phyloP scores from a whole-genome alignment of 1,140 invertebrate species.

The Mactra quadrangularis region DNA sequence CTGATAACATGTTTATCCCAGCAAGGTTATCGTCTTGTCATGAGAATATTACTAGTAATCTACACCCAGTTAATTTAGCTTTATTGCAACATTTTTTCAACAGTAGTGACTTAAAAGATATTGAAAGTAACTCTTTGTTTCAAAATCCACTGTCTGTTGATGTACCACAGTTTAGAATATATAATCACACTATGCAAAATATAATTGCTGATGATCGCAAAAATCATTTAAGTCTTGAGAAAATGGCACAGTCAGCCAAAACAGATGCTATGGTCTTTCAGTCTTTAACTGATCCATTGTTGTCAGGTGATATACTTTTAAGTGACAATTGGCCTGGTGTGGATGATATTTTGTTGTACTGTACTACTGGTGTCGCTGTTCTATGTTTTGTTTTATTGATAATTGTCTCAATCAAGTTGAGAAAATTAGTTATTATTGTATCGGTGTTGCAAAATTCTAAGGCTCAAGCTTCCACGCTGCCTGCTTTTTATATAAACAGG shows the following conservation, averaged over 20 bases:
- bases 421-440: not conserved
- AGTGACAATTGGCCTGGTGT: not conserved
- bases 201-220: conserved; percentile 34
- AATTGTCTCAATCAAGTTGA: not conserved
- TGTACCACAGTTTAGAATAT: conserved; percentile 28
- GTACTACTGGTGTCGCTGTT: not conserved
- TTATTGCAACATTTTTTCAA: conserved; percentile 30
- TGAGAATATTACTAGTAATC: not conserved
- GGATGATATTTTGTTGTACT: not conserved
- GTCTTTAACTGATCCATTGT: conserved; percentile 22
- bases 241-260: conserved; percentile 15
- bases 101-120: not conserved
- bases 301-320: not conserved
- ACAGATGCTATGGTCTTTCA: not conserved
- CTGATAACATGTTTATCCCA: not conserved
- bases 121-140: conserved; percentile 40
- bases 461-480: not conserved
- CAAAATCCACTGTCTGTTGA: conserved; percentile 20
- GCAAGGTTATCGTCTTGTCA: conserved; percentile 11
- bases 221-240: conserved; percentile 15
- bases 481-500: not conserved
- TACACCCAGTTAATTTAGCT: conserved; percentile 28
- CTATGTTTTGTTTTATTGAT: not conserved
- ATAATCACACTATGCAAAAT: conserved; percentile 33
- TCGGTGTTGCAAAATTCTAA: not conserved